Evolutionary conservation across 2,113 vertebrate species (phyloP).

Genomic region (Lagenorhynchus albirostris): DNA sequence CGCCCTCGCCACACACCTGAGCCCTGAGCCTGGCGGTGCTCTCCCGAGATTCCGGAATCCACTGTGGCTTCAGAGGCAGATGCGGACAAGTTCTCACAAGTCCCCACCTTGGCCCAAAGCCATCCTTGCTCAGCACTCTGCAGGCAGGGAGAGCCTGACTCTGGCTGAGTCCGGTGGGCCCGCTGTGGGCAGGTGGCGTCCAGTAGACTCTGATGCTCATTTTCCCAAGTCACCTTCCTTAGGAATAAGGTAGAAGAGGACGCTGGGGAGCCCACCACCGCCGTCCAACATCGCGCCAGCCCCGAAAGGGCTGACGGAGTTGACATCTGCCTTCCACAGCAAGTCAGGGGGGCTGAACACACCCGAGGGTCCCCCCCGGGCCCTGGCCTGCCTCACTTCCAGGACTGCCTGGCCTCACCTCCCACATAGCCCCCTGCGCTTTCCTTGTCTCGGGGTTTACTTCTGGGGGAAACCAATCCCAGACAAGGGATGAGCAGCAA

Average conservation of each 20-base stretch:
- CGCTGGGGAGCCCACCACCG: accelerated
- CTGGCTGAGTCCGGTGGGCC: background rate
- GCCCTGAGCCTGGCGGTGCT: background rate
- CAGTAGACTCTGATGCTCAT: background rate
- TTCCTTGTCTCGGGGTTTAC: background rate
- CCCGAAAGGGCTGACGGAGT: too few species aligned
- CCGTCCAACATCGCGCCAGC: background rate
- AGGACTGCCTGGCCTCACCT: background rate
- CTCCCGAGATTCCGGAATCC: background rate
- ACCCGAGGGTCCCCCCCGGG: background rate
- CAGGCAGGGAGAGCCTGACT: background rate
- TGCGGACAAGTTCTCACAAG: background rate
- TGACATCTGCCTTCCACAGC: accelerated
- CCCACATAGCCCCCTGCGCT: background rate
- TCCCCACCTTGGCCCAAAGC: background rate
- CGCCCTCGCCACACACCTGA: background rate
- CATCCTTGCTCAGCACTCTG: background rate
- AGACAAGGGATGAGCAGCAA: background rate
- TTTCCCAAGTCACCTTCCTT: background rate
- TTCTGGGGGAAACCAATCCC: background rate
- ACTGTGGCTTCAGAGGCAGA: background rate
- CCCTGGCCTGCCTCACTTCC: background rate
- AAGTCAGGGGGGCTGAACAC: too few species aligned
- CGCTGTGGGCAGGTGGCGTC: background rate
- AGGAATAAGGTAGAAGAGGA: background rate